These are phyloP conservation scores for Achlya flavicornis DNA, from an alignment of 2,888 invertebrate species.

Conservation along the genomic window DNA sequence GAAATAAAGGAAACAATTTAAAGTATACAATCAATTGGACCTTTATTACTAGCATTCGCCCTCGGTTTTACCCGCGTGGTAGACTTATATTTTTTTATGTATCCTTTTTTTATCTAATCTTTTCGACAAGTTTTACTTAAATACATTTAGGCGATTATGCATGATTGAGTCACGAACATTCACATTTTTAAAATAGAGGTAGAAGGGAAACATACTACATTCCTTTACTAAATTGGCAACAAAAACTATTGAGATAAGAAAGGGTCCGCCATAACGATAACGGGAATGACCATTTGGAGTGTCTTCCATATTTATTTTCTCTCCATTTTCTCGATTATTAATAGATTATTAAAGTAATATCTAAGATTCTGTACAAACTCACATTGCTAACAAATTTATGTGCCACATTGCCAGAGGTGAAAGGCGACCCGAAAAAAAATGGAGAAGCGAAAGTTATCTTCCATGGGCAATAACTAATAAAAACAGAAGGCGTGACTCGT, in stretches of 20 bases:
- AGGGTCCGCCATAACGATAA: background rate
- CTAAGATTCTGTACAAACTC: background rate
- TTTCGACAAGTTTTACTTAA: no score
- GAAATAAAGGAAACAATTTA: no score
- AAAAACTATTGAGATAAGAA: background rate
- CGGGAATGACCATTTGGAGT: background rate
- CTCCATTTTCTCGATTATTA: background rate
- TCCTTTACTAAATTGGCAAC: background rate
- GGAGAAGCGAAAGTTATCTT: background rate
- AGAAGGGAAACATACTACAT: background rate
- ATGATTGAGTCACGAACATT: no score
- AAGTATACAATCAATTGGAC: no score
- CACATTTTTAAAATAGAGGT: no score
- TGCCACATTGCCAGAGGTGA: slow-evolving; percentile 2
- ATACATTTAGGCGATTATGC: no score
- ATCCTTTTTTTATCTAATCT: no score
- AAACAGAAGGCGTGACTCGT: background rate
- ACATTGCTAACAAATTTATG: background rate
- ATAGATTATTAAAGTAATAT: background rate
- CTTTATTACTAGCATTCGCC: no score
- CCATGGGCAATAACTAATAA: background rate
- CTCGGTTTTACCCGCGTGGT: no score
- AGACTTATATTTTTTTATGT: no score
- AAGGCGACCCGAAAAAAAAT: background rate
- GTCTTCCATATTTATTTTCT: background rate